phyloP scores from a whole-genome alignment of 2,888 invertebrate genomes.

The Orthosia cruda region DNA sequence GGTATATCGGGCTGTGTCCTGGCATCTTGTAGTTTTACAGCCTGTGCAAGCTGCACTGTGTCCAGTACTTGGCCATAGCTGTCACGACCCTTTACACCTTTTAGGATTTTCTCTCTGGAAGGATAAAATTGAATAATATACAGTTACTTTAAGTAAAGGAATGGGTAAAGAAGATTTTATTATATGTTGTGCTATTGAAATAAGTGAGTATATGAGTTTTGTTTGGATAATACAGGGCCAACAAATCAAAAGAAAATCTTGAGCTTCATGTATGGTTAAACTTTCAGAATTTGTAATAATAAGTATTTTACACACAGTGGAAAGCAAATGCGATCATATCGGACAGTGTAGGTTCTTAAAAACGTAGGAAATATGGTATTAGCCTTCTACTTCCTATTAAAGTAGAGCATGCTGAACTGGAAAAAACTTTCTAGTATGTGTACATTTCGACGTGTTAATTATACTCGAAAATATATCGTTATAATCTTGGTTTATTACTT shows the following conservation, averaged over 20 bases:
- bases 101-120: constrained; percentile 94
- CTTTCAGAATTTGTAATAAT: not conserved
- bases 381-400: not conserved
- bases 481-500: constrained; percentile 81
- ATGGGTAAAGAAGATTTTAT: too few species aligned
- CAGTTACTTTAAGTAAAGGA: not conserved
- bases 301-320: not conserved
- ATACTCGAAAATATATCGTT: too few species aligned
- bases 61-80: constrained; percentile 97
- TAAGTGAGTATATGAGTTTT: too few species aligned
- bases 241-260: not conserved
- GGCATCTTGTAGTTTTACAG: constrained; percentile 89
- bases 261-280: not conserved
- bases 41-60: constrained; percentile 93
- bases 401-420: not conserved
- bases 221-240: not conserved
- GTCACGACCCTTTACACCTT: constrained; percentile 95
- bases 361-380: too few species aligned
- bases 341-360: not conserved
- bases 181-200: not conserved
- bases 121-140: not conserved
- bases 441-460: not conserved
- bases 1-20: constrained; percentile 83
- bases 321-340: not conserved
- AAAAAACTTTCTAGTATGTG: not conserved